A percentile compares a stretch with the other conserved stretches of the same genome.
Conservation (phyloP, 2,888 invertebrate genomes). For the Yponomeuta cagnagella region DNA sequence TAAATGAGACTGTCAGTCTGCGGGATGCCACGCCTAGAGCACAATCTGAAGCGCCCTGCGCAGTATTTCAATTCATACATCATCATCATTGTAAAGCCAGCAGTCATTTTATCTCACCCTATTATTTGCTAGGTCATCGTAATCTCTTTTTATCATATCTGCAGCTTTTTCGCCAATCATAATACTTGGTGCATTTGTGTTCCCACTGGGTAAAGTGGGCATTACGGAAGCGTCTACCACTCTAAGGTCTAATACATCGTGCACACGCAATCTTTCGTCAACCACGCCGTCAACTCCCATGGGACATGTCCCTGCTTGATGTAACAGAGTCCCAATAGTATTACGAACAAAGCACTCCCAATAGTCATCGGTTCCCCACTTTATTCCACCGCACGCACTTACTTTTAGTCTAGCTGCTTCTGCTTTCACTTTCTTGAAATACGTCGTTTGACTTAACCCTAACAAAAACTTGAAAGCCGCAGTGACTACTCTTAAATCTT, state of each 20-base stretch:
- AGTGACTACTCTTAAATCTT: constrained; percentile 37
- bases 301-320: constrained; percentile 69
- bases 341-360: constrained; percentile 78
- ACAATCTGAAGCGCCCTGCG: no score
- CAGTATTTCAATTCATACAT: no score
- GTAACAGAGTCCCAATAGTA: constrained; percentile 75
- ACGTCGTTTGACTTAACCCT: constrained; percentile 39
- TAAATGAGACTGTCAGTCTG: no score
- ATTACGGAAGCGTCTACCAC: constrained; percentile 60
- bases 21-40: no score
- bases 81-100: no score
- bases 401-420: constrained; percentile 44
- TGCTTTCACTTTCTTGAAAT: constrained; percentile 39
- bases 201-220: constrained; percentile 54
- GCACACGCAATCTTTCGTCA: constrained; percentile 47
- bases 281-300: constrained; percentile 58
- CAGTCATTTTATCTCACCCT: neutral
- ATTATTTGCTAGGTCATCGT: constrained; percentile 7
- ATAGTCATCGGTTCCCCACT: constrained; percentile 74
- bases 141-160: constrained; percentile 56
- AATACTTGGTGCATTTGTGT: constrained; percentile 57
- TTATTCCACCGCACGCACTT: constrained; percentile 65
- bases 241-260: constrained; percentile 43
- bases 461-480: constrained; percentile 46
- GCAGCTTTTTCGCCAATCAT: constrained; percentile 65